Base-by-base conservation (phyloP, 2,113 vertebrate genomes). In the Isichthys henryi region DNA sequence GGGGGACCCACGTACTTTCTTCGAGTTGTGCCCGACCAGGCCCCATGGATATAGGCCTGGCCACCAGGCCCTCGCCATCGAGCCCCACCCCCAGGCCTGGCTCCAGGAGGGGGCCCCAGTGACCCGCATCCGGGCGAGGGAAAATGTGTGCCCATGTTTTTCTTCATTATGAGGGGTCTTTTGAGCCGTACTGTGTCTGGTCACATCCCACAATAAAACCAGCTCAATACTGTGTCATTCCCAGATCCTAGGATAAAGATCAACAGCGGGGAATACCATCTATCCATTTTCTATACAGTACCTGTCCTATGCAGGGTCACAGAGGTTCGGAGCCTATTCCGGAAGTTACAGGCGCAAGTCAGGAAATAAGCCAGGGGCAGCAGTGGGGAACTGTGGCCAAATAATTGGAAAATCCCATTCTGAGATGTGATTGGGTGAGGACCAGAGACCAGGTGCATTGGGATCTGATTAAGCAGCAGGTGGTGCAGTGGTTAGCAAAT, bases 401-500 rank as follows among this genome's bases (percentile, higher is more conserved):
- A 87, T 56, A 35, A 53, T 5, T 13, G 5, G 13, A 87, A 35
- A n/a, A 21, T 27, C 15, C 48, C 13, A 53, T 87, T 87, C 27
- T 19, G 50, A 50, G 31, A n/a, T 56, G 35, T 35, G 13, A 56
- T 53, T 53, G 31, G 50, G 31, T 52, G 50, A 87, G 85, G 85
- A 56, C 31, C 50, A 7, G 48, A 87, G 49, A 27, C 27, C 85
- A 53, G 85, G 50, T 52, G 85, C 11, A 31, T 10, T 19, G 31
- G 85, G n/a, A 31, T 52, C 15, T 46, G 82, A 46, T 84, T 87
- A 53, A 53, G 85, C 49, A 56, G 4, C 85, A 87, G 85, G 85
- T 87, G 85, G 85, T 56, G 11, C 31, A 53, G 85, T 53, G 48
- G 49, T 87, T 87, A 53, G 50, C n/a, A 19, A 87, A 86, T 86